These are phyloP conservation scores for Leptodactylus fallax DNA, from an alignment of 2,797 vertebrate species.

Conservation along the genomic window DNA sequence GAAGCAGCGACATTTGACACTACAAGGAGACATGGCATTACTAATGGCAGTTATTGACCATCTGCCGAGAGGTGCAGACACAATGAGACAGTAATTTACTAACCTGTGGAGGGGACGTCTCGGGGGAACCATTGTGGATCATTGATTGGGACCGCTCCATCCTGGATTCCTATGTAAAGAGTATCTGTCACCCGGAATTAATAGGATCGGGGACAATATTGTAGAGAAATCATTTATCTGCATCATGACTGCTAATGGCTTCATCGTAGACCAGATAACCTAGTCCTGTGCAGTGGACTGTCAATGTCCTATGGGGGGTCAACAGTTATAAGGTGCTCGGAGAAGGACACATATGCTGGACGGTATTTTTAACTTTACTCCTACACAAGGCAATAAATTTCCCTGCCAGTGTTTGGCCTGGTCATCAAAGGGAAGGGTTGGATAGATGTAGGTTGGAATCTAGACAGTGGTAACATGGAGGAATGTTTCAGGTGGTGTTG, in stretches of 20 bases:
- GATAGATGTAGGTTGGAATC: conserved; percentile 33
- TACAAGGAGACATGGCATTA: not conserved
- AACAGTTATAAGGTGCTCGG: too few relatives aligned
- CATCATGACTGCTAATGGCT: not conserved
- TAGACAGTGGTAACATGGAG: conserved; percentile 35
- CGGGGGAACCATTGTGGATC: not conserved
- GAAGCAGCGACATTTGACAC: too few relatives aligned
- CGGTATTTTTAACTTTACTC: conserved; percentile 3
- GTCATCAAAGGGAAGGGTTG: not conserved
- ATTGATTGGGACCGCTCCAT: not conserved
- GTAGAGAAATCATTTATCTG: not conserved
- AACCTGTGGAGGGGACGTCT: not conserved
- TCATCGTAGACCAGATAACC: not conserved
- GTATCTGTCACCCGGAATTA: conserved; percentile 9
- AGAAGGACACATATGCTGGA: not conserved
- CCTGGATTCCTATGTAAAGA: not conserved
- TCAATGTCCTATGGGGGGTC: not conserved
- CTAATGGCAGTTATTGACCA: conserved; percentile 32
- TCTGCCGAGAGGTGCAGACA: conserved; percentile 12
- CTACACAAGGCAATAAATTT: conserved; percentile 6
- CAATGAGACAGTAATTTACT: conserved; percentile 27
- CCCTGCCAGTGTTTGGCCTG: not conserved
- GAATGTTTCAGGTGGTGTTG: not conserved
- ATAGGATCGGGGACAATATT: not conserved
- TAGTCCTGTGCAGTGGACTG: too few relatives aligned